A percentile compares a stretch with the other conserved stretches of the same genome.
These are phyloP conservation scores for Vulpes lagopus DNA, from an alignment of 2,113 vertebrate genomes.

Conservation along the genomic window DNA sequence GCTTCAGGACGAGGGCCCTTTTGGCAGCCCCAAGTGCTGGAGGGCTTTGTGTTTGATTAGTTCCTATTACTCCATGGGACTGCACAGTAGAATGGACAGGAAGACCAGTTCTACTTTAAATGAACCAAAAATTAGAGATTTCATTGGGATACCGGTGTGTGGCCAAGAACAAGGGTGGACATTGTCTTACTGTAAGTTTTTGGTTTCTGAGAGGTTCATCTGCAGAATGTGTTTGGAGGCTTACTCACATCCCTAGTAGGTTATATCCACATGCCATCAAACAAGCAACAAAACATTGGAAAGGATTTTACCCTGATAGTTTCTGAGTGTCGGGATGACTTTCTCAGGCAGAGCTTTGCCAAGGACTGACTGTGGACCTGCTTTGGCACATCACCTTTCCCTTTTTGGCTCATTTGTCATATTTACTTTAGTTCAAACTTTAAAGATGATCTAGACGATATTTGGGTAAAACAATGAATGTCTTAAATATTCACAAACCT, in stretches of 20 bases:
- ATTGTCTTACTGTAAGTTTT: constrained; percentile 9
- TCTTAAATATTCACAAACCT: background rate
- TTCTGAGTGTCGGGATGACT: constrained; percentile 23
- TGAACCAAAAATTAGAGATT: constrained; percentile 54
- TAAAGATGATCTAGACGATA: background rate
- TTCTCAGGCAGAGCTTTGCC: background rate
- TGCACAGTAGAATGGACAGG: constrained; percentile 9
- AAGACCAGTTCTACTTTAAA: constrained; percentile 49
- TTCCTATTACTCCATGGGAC: background rate
- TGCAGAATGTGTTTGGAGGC: background rate
- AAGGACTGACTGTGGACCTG: background rate
- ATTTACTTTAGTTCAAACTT: background rate
- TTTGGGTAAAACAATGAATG: background rate
- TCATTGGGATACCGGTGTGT: constrained; percentile 55
- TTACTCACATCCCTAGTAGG: background rate
- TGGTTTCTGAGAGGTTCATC: constrained; percentile 43
- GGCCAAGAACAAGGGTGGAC: constrained; percentile 52
- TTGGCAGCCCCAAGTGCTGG: constrained; percentile 21
- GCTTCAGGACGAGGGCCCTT: background rate
- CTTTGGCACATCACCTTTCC: background rate
- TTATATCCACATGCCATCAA: background rate
- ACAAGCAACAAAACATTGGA: background rate
- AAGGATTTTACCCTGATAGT: background rate
- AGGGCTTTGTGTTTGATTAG: constrained; percentile 44
- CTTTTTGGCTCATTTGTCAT: background rate